Base-by-base conservation (phyloP, 1,140 invertebrate species). In the Spodoptera litura region DNA sequence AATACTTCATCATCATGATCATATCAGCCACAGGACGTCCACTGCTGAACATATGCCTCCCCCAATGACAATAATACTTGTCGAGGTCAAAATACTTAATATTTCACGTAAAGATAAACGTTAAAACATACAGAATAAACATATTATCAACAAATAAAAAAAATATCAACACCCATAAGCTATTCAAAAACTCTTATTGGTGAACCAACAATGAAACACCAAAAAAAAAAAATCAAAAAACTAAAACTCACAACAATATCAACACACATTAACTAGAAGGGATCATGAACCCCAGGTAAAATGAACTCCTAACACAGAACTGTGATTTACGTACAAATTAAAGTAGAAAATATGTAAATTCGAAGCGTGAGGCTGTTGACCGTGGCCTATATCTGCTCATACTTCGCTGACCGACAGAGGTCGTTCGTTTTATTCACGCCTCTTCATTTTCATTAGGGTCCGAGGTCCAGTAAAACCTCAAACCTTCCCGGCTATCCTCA, bases 361-460 rank as follows among this genome's bases (percentile, higher is more conserved):
- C 20, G 25, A 9, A 71, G 68, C 31, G 13, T 25, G 38, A 66
- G 66, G 49, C 20, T 56, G 72, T 61, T 52, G 72, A 75, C 56
- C 72, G 58, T 75, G 59, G 38, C 56, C 59, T 75, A 62, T 13
- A 62, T 75, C 11, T 58, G 20, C 20, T 56, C 25, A n/a, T 20
- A 70, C 20, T 53, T 53, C 4, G 25, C 49, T 56, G 53, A 71
- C 68, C n/a, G 9, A 55, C 44, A 15, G n/a, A 59, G 72, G 72
- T 75, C 72, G 52, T 62, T 53, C 58, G 59, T 75, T 62, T 75
- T 61, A 62, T 75, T 75, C 72, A 73, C 71, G 58, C 49, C 72
- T 75, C 72, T 75, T 75, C 72, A 75, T 62, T 75, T 62, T 56
- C 72, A 75, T 75, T 75, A 75, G 25, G 58, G 25, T 2, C 12